These are phyloP conservation scores for Misgurnus anguillicaudatus DNA, from an alignment of 2,113 vertebrate species.

Conservation along the genomic window DNA sequence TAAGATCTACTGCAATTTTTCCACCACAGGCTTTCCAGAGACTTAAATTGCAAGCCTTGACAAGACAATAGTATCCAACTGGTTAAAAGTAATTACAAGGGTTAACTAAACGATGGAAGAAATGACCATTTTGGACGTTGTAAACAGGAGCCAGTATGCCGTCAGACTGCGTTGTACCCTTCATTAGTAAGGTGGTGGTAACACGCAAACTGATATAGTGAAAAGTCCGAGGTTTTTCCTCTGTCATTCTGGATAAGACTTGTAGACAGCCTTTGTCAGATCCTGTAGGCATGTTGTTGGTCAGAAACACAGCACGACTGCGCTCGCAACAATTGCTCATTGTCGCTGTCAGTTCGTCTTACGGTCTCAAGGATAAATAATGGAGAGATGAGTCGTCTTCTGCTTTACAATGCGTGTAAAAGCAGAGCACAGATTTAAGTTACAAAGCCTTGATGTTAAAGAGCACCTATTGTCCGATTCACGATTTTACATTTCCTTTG, in stretches of 20 bases:
- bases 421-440: background rate
- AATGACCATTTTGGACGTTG: slow-evolving; percentile 33
- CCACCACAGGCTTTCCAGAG: background rate
- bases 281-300: slow-evolving; percentile 42
- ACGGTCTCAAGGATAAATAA: slow-evolving; percentile 10
- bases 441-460: no score
- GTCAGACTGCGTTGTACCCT: slow-evolving; percentile 23
- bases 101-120: slow-evolving; percentile 17
- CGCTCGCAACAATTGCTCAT: slow-evolving; percentile 39
- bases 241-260: slow-evolving; percentile 46
- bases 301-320: slow-evolving; percentile 38
- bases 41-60: slow-evolving; percentile 31
- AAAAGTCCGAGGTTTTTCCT: slow-evolving; percentile 35
- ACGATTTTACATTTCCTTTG: no score
- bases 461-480: no score
- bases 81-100: slow-evolving; percentile 40
- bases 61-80: slow-evolving; percentile 40
- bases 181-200: slow-evolving; percentile 37
- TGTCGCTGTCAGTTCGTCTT: slow-evolving; percentile 36
- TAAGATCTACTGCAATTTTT: slow-evolving; percentile 21
- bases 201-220: slow-evolving; percentile 32
- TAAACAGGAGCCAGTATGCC: slow-evolving; percentile 27
- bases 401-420: background rate
- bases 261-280: slow-evolving; percentile 40
- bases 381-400: slow-evolving; percentile 15